phyloP scores from a whole-genome alignment of 2,797 vertebrate species.

The Jordanella pulchra region DNA sequence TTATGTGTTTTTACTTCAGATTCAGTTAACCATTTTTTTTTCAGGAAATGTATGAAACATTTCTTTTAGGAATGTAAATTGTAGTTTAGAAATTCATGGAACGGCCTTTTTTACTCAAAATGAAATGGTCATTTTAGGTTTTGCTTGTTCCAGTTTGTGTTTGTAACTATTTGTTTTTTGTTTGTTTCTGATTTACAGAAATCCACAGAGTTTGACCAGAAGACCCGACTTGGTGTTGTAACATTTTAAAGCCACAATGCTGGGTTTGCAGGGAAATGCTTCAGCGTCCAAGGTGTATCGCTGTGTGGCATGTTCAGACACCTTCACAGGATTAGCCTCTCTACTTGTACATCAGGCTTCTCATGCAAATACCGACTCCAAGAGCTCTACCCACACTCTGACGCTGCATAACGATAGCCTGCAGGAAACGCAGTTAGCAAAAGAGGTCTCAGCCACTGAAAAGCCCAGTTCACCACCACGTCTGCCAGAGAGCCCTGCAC shows the following conservation, averaged over 20 bases:
- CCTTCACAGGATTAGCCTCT: constrained; percentile 78
- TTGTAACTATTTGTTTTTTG: constrained; percentile 15
- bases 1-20: too few relatives aligned
- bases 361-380: constrained; percentile 66
- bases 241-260: constrained; percentile 66
- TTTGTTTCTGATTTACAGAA: constrained; percentile 62
- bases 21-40: too few relatives aligned
- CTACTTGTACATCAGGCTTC: constrained; percentile 81
- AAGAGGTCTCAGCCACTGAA: constrained; percentile 53
- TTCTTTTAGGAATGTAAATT: neutral
- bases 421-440: constrained; percentile 48
- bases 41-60: neutral
- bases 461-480: constrained; percentile 26
- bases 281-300: constrained; percentile 76
- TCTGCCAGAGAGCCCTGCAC: constrained; percentile 41
- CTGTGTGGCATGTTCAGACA: constrained; percentile 82
- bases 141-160: neutral
- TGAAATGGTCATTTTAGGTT: neutral
- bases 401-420: constrained; percentile 34
- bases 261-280: constrained; percentile 78
- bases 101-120: neutral
- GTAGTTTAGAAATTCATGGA: neutral
- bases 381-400: constrained; percentile 36
- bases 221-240: constrained; percentile 18
- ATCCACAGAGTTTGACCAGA: constrained; percentile 24